Evolutionary conservation across 2,888 invertebrate species (phyloP), one percentile per base, ranked within the genome.

Genomic region (Crioceris asparagi): DNA sequence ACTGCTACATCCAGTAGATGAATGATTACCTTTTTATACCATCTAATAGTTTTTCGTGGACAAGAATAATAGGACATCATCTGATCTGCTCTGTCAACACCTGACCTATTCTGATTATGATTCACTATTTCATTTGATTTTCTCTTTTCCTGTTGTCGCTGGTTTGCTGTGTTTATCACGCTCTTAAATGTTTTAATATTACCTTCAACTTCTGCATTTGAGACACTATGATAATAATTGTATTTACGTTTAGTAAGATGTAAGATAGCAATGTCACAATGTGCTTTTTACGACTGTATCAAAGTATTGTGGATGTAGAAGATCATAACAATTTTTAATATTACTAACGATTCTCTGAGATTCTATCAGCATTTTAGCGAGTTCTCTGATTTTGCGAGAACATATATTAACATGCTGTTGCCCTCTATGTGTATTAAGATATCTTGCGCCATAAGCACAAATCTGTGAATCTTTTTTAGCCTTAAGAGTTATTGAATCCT

Each of bases 1-100:
- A 35, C 30, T 29, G 17, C 16, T 30, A 39, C 19, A 31, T 35
- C 39, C 12, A 39, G 12, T 17, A 39, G 45, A 44, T 55, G 55
- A 47, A 57, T 54, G 16, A 53, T 46, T 38, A 56, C 48, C 41
- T 54, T 57, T 47, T 55, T 54, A 38, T 56, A 56, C 55, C 54
- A 54, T 29, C 50, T 36, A 36, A 55, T 54, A 21, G 53, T 52
- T 49, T 56, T 56, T 33, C 52, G 36, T 29, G 54, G 55, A 49
- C 44, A 47, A 33, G 52, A 46, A 47, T 53, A 55, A 45, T 55
- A 53, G 15, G 52, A 46, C 29, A 49, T 49, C 50, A 57, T 54
- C 41, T 55, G 57, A 43, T 55, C 55, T 30, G 40, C 26, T n/a
- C 15, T 30, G 51, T 45, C 30, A 49, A 48, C 49, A 56, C 53